A percentile compares a stretch with the other conserved stretches of the same genome.
phyloP scores from a whole-genome alignment of 2,888 invertebrate genomes.

The Melanargia galathea region DNA sequence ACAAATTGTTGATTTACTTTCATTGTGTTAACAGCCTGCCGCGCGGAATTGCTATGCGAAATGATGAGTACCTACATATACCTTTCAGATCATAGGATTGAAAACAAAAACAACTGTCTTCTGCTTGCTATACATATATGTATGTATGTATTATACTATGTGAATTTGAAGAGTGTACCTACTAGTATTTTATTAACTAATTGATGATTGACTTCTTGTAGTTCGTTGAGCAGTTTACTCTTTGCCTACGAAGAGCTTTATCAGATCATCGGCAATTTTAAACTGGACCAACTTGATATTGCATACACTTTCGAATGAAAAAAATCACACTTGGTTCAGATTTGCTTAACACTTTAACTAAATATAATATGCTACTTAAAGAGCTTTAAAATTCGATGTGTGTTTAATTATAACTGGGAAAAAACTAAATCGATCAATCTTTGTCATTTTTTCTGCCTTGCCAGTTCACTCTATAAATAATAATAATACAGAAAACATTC shows the following conservation, averaged over 20 bases:
- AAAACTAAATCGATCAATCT: background rate
- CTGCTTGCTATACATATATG: background rate
- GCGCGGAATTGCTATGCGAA: slow-evolving; percentile 29
- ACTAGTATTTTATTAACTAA: background rate
- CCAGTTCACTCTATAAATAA: slow-evolving; percentile 16
- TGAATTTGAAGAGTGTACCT: background rate
- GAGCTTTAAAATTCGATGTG: no score
- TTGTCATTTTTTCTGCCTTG: background rate
- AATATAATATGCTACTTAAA: no score
- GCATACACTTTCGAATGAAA: no score
- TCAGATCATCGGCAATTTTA: no score
- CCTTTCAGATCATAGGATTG: slow-evolving; percentile 19
- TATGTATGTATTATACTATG: background rate
- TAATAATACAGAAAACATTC: slow-evolving; percentile 5
- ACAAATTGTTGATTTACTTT: slow-evolving; percentile 69
- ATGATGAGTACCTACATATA: no score
- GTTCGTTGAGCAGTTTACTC: background rate
- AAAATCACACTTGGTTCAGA: no score
- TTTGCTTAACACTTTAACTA: no score
- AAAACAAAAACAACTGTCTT: background rate
- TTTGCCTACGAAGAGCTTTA: background rate
- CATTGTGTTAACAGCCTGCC: slow-evolving; percentile 51
- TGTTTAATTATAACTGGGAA: no score
- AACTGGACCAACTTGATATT: no score
- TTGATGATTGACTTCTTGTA: background rate